phyloP scores from a whole-genome alignment of 2,888 invertebrate genomes.

The Steinernema hermaphroditum region DNA sequence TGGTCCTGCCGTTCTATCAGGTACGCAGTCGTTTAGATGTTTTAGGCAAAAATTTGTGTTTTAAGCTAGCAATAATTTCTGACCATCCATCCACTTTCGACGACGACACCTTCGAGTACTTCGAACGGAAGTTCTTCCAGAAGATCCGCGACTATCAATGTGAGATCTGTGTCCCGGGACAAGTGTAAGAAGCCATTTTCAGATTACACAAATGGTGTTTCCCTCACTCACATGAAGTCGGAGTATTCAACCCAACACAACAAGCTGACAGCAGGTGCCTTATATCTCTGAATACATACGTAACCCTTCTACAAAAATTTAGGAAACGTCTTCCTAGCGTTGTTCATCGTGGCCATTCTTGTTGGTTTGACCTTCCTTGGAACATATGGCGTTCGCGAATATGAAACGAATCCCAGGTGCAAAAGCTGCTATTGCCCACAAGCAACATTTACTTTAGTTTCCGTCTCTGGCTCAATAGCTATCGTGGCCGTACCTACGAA shows the following conservation, averaged over 20 bases:
- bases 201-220: background rate
- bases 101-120: background rate
- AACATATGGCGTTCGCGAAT: conserved; percentile 6
- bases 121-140: background rate
- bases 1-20: conserved; percentile 13
- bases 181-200: background rate
- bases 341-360: background rate
- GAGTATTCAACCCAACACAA: conserved; percentile 3
- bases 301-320: background rate
- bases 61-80: background rate
- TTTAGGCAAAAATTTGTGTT: background rate
- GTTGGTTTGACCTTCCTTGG: background rate
- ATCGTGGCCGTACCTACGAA: conserved; percentile 2
- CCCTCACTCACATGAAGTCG: background rate
- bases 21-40: background rate
- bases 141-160: background rate
- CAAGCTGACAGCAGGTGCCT: background rate
- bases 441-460: background rate
- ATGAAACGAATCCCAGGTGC: conserved; percentile 9
- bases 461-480: conserved; percentile 13
- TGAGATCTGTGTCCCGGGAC: background rate
- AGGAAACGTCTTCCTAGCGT: background rate
- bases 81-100: background rate
- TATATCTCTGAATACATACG: background rate
- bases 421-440: too few relatives aligned